Conservation (phyloP, 2,888 invertebrate genomes). For the Tenthredo mesomela region DNA sequence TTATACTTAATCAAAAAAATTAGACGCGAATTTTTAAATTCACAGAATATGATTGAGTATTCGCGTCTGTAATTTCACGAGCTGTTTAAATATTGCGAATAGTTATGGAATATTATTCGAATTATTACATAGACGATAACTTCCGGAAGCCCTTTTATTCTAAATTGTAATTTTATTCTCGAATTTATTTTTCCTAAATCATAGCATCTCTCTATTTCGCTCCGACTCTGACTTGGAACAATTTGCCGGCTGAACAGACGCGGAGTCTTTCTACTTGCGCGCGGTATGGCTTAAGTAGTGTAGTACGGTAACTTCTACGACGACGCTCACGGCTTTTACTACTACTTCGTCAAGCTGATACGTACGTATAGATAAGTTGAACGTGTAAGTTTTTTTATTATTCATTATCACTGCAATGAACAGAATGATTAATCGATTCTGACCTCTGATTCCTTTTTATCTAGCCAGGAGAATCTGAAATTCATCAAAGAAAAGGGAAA, state of each 20-base stretch:
- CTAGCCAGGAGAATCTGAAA: background rate
- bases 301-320: background rate
- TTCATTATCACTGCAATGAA: background rate
- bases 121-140: background rate
- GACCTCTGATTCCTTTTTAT: background rate
- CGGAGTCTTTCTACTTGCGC: slow-evolving; percentile 13
- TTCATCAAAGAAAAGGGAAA: background rate
- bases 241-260: background rate
- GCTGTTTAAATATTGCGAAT: background rate
- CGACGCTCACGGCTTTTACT: slow-evolving; percentile 14
- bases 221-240: background rate
- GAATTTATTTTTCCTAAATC: background rate
- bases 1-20: background rate
- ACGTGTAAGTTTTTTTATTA: background rate
- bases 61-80: background rate
- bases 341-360: background rate
- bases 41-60: background rate
- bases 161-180: background rate
- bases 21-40: background rate
- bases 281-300: background rate
- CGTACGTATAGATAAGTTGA: background rate
- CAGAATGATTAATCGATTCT: slow-evolving; percentile 23
- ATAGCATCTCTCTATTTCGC: background rate
- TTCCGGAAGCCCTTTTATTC: background rate
- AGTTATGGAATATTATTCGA: background rate